phyloP scores from a whole-genome alignment of 2,113 vertebrate genomes.

The Lycaon pictus region DNA sequence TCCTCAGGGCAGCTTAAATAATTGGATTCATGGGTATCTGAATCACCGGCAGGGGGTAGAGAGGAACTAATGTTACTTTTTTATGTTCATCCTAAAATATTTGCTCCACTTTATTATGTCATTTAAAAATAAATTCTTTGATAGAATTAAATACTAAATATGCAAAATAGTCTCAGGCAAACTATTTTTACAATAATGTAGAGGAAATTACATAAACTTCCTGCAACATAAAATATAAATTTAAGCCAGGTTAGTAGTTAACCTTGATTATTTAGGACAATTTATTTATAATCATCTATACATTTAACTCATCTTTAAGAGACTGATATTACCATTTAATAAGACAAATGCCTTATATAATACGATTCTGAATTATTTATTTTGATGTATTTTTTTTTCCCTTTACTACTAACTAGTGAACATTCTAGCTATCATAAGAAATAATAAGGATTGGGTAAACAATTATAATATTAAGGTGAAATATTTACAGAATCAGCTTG shows the following conservation, averaged over 20 bases:
- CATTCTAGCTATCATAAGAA: too few species aligned
- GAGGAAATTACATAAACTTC: not conserved
- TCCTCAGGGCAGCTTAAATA: slow-evolving; percentile 58
- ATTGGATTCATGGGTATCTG: slow-evolving; percentile 62
- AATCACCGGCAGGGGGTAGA: not conserved
- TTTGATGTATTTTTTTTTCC: not conserved
- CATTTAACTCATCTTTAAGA: not conserved
- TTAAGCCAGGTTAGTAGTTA: not conserved
- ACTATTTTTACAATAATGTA: not conserved
- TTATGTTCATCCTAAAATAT: slow-evolving; percentile 56
- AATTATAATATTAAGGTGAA: not conserved
- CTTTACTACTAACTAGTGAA: not conserved
- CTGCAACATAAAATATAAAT: not conserved
- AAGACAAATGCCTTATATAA: not conserved
- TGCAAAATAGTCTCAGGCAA: not conserved
- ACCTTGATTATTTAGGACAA: not conserved
- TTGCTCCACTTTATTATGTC: slow-evolving; percentile 42
- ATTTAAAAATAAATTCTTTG: slow-evolving; percentile 35
- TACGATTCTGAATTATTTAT: not conserved
- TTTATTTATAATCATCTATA: not conserved
- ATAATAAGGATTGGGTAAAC: not conserved
- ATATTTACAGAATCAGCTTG: not conserved
- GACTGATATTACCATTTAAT: not conserved
- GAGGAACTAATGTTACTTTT: slow-evolving; percentile 34
- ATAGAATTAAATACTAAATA: slow-evolving; percentile 46